These are phyloP conservation scores for Cheilosia vernalis DNA, from an alignment of 2,888 invertebrate genomes.

Conservation along the genomic window DNA sequence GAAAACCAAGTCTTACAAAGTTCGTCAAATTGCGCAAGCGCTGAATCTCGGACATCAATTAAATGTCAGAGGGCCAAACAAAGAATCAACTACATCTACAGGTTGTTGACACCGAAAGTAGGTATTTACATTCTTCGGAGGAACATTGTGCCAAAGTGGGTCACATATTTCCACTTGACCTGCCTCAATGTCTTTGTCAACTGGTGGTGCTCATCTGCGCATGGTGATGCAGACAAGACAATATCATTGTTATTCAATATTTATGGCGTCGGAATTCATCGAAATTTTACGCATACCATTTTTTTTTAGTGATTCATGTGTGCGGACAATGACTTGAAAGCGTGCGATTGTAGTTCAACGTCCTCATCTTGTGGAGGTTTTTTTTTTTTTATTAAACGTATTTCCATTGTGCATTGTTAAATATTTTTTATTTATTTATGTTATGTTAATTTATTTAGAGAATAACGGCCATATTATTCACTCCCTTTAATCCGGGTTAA, in stretches of 20 bases:
- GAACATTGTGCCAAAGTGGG: background rate
- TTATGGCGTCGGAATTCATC: background rate
- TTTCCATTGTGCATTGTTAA: too few species aligned
- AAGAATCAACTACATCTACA: background rate
- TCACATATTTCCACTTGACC: conserved; percentile 31
- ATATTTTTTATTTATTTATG: too few species aligned
- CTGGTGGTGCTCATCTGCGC: conserved; percentile 21
- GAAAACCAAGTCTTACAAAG: conserved; percentile 47
- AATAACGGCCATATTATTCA: too few species aligned
- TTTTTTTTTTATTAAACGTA: too few species aligned
- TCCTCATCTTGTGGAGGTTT: too few species aligned
- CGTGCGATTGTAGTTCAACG: background rate
- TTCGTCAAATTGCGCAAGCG: conserved; percentile 39
- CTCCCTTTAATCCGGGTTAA: too few species aligned
- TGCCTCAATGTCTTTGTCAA: conserved; percentile 42
- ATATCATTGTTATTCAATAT: background rate
- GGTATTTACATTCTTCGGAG: conserved; percentile 8
- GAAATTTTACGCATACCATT: background rate
- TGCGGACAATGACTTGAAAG: too few species aligned
- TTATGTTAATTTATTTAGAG: too few species aligned
- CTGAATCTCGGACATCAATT: background rate
- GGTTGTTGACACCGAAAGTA: conserved; percentile 9
- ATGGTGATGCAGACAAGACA: conserved; percentile 12
- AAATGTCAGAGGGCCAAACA: conserved; percentile 34
- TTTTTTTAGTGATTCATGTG: too few species aligned